These are phyloP conservation scores for Nothura maculosa DNA, from an alignment of 2,797 vertebrate species.

Conservation along the genomic window DNA sequence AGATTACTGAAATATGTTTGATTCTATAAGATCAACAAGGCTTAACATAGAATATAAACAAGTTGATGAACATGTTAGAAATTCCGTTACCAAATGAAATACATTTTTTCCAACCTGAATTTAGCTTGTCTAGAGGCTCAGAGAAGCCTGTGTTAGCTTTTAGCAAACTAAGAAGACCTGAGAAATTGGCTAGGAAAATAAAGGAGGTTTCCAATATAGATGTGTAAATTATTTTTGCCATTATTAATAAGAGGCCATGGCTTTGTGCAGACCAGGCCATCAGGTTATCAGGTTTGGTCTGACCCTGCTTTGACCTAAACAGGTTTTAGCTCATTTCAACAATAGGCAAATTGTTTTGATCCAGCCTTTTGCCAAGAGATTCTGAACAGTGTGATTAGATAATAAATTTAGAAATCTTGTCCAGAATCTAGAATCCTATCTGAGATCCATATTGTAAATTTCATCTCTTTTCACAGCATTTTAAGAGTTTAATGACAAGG, in stretches of 20 bases:
- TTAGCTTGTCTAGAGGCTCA: not conserved
- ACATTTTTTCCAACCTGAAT: not conserved
- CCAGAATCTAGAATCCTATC: not conserved
- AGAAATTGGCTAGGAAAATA: not conserved
- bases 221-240: not conserved
- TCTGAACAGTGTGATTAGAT: not conserved
- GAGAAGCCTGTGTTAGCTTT: not conserved
- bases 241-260: not conserved
- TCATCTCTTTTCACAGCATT: too few relatives aligned
- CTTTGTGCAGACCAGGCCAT: not conserved
- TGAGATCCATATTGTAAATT: not conserved
- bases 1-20: not conserved
- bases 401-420: not conserved
- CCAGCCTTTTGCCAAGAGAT: not conserved
- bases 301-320: not conserved
- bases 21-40: not conserved
- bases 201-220: not conserved
- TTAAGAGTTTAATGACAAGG: not conserved
- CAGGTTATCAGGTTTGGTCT: not conserved
- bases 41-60: not conserved
- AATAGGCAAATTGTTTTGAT: not conserved
- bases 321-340: not conserved
- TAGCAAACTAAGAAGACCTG: not conserved
- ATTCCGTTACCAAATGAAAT: not conserved
- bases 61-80: not conserved